Conservation (phyloP, 1,140 invertebrate genomes). For the Protaetia brevitarsis region DNA sequence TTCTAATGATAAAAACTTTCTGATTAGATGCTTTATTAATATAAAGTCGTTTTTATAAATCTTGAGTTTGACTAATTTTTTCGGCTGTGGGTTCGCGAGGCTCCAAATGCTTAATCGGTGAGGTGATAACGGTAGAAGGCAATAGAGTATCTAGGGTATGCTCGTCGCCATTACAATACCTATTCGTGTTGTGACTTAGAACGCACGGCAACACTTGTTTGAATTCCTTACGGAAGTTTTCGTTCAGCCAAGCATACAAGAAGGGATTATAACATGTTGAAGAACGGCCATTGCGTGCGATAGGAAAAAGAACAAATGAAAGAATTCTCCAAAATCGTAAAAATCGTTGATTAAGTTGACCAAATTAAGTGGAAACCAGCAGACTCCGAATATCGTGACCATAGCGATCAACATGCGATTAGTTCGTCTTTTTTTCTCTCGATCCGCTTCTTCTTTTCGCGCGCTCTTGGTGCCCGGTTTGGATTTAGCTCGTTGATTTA, state of each 20-base stretch:
- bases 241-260: conserved; percentile 93
- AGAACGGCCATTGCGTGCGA: conserved; percentile 89
- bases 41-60: conserved; percentile 7
- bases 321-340: conserved; percentile 69
- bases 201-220: conserved; percentile 77
- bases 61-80: conserved; percentile 33
- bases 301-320: conserved; percentile 78
- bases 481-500: conserved; percentile 70
- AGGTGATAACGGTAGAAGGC: conserved; percentile 36
- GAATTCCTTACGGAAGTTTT: conserved; percentile 95
- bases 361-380: conserved; percentile 92
- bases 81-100: conserved; percentile 40
- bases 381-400: conserved; percentile 90
- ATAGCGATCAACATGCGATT: conserved; percentile 94
- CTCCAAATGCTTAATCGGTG: conserved; percentile 38
- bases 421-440: conserved; percentile 70
- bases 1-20: not conserved
- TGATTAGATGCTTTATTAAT: too few relatives aligned
- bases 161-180: conserved; percentile 37
- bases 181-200: conserved; percentile 26
- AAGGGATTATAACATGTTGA: conserved; percentile 91
- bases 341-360: conserved; percentile 85
- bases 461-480: conserved; percentile 76
- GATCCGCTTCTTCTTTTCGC: conserved; percentile 69
- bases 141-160: conserved; percentile 39